Percentiles rank a stretch among this genome's conserved stretches.
phyloP scores from a whole-genome alignment of 64 coral and sea anemone species.

The Trachythela sp. region DNA sequence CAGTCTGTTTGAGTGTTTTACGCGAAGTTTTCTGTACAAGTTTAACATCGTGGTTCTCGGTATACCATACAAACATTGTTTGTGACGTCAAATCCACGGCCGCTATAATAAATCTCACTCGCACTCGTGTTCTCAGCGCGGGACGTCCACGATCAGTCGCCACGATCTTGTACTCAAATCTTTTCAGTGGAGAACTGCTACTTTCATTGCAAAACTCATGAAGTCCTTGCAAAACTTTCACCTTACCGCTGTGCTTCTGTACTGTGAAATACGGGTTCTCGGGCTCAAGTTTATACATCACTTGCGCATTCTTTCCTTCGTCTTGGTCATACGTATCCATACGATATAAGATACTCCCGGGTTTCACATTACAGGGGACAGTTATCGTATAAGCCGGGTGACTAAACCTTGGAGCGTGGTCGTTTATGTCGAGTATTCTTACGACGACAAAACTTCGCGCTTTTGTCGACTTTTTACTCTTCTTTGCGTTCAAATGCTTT shows the following conservation, averaged over 20 bases:
- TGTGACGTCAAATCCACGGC: not conserved
- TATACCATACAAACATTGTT: constrained; percentile 16
- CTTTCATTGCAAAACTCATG: not conserved
- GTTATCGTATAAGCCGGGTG: constrained; percentile 11
- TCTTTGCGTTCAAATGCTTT: not conserved
- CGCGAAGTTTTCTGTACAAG: not conserved
- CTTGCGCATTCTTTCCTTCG: not conserved
- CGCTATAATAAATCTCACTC: not conserved
- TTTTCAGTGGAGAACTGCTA: not conserved
- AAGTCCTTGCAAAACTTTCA: constrained; percentile 11
- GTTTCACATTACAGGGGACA: not conserved
- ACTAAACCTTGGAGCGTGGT: constrained; percentile 4
- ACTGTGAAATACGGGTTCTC: constrained; percentile 4
- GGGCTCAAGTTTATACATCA: constrained; percentile 1
- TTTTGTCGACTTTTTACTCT: not conserved
- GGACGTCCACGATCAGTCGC: constrained; percentile 3
- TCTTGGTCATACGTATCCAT: not conserved
- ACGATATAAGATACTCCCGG: not conserved
- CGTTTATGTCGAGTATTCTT: not conserved
- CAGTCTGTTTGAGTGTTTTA: not conserved
- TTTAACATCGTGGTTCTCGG: not conserved
- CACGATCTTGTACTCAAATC: not conserved
- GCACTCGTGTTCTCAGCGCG: not conserved
- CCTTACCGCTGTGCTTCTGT: constrained; percentile 19
- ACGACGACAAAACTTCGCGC: constrained; percentile 19